Evolutionary conservation across 1,140 invertebrate species (phyloP).

Genomic region (Diorhabda sublineata): DNA sequence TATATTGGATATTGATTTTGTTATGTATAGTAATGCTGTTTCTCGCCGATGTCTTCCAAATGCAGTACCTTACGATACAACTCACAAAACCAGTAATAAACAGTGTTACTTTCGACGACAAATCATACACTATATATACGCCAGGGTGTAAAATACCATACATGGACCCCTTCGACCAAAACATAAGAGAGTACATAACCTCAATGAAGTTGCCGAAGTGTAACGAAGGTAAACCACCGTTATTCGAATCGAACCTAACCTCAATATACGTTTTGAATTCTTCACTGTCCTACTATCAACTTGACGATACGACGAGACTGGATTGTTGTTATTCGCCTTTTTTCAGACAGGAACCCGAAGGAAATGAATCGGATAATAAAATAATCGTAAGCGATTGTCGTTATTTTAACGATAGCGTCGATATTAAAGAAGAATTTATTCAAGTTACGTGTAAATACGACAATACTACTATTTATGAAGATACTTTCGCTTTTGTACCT

Average conservation of each 20-base stretch:
- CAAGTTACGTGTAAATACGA: slow-evolving; percentile 56
- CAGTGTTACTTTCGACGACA: slow-evolving; percentile 11
- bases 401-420: slow-evolving; percentile 46
- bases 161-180: slow-evolving; percentile 65
- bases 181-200: slow-evolving; percentile 50
- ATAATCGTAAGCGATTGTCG: slow-evolving; percentile 48
- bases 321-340: slow-evolving; percentile 63
- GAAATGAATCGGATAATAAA: slow-evolving; percentile 45
- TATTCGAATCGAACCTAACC: slow-evolving; percentile 60
- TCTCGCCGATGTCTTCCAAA: slow-evolving; percentile 31
- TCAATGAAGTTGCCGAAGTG: slow-evolving; percentile 46
- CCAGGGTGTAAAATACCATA: slow-evolving; percentile 75
- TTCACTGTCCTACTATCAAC: slow-evolving; percentile 50
- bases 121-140: slow-evolving; percentile 61
- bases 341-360: slow-evolving; percentile 51
- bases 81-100: neutral
- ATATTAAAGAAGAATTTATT: slow-evolving; percentile 58
- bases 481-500: slow-evolving; percentile 65
- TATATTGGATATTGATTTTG: slow-evolving; percentile 25
- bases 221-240: slow-evolving; percentile 50
- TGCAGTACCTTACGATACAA: slow-evolving; percentile 13
- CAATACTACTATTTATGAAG: slow-evolving; percentile 55
- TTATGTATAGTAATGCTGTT: slow-evolving; percentile 26
- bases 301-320: slow-evolving; percentile 46
- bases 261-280: slow-evolving; percentile 55